Evolutionary conservation across 1,140 invertebrate genomes (phyloP), one percentile per base, ranked within the genome.

Genomic region (Papilio polyxenes): DNA sequence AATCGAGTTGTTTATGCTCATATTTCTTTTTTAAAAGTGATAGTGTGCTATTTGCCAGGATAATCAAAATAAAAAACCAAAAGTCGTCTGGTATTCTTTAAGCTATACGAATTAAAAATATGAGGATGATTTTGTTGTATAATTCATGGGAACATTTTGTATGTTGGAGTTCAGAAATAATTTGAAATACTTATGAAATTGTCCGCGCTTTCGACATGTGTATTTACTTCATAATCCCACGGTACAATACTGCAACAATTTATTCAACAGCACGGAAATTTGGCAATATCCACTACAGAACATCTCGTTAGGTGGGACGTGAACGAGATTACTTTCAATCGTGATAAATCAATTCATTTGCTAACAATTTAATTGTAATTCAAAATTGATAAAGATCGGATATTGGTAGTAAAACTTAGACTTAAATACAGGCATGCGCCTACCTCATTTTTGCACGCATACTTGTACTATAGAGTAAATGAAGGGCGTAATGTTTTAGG

Each of bases 141-240:
- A 65, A 31, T 23, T 4, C 20, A 62, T 62, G 59, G 8, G 59
- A 20, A 62, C 20, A n/a, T 62, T n/a, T 62, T 53, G 51, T 62
- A 20, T 6, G 17, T 62, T 65, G 23, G 23, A 65, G 23, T 65
- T 31, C n/a, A 31, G 62, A 31, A 65, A 65, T 23, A 23, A 65
- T 65, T 65, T 65, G 62, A 11, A 65, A 65, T 23, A 9, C 9
- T 65, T 65, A 11, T 65, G 62, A 23, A 31, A 65, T 9, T 65
- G 62, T 65, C 23, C 62, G 23, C 9, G 17, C 9, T 65, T 65
- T 10, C 62, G 62, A 31, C 20, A 62, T 62, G 62, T 65, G 10
- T 65, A 65, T 31, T 65, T 65, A 65, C 62, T 65, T 65, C 23
- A 65, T 65, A 65, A 13, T 65, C 62, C 62, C 62, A 65, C 62